These are phyloP conservation scores for Holotrichia oblita DNA, from an alignment of 1,140 invertebrate species.

Conservation along the genomic window DNA sequence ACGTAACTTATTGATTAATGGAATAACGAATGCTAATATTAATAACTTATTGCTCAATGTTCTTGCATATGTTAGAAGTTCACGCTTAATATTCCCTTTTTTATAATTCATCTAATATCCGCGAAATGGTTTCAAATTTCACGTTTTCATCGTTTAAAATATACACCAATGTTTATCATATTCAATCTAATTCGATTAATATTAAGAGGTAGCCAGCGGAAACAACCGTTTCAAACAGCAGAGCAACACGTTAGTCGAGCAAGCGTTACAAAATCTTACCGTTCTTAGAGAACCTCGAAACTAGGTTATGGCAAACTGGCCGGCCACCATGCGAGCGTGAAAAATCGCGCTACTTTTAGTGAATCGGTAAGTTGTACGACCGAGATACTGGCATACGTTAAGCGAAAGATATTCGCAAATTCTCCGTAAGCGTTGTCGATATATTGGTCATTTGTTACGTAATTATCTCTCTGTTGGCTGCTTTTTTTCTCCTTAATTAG, in stretches of 20 bases:
- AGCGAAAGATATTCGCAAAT: background rate
- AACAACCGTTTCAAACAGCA: background rate
- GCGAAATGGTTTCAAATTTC: background rate
- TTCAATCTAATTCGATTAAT: constrained; percentile 18
- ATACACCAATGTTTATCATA: background rate
- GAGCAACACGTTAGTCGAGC: background rate
- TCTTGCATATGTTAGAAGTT: too few relatives aligned
- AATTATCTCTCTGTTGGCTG: background rate
- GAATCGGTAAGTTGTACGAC: background rate
- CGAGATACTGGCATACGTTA: background rate
- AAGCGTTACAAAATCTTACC: background rate
- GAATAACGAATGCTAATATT: too few relatives aligned
- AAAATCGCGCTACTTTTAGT: constrained; percentile 12
- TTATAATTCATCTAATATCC: too few relatives aligned
- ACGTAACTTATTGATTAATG: too few relatives aligned
- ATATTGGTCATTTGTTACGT: background rate
- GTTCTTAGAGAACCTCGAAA: background rate
- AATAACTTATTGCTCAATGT: too few relatives aligned
- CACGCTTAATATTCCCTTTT: too few relatives aligned
- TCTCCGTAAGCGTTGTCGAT: background rate
- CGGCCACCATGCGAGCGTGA: background rate
- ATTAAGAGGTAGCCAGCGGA: background rate
- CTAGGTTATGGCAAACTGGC: constrained; percentile 21
- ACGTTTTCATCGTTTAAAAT: background rate
- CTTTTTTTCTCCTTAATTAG: too few relatives aligned